These are phyloP conservation scores for Pseudanteris insignis DNA, from an alignment of 2,888 invertebrate genomes.

Conservation along the genomic window DNA sequence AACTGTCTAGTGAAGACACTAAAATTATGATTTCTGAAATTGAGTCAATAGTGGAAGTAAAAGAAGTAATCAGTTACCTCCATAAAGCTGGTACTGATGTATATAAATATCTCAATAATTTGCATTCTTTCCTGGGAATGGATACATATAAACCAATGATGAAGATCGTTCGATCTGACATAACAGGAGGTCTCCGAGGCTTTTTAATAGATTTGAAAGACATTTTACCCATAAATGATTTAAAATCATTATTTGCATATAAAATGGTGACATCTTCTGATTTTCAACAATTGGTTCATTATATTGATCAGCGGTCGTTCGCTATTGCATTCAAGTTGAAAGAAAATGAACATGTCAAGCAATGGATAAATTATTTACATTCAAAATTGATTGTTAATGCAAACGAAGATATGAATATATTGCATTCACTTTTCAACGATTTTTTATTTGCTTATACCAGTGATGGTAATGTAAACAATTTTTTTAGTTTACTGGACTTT, in stretches of 20 bases:
- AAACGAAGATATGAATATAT: no score
- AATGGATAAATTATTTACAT: constrained; percentile 36
- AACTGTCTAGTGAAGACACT: constrained; percentile 50
- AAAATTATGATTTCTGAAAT: constrained; percentile 47
- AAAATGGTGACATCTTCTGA: constrained; percentile 53
- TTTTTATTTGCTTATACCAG: no score
- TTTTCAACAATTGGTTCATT: constrained; percentile 50
- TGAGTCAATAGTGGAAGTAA: constrained; percentile 51
- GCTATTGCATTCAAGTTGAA: constrained; percentile 43
- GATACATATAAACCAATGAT: constrained; percentile 2
- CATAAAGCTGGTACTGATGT: constrained; percentile 42
- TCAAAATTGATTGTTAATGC: no score
- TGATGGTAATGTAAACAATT: no score
- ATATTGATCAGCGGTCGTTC: constrained; percentile 49
- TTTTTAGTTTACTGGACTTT: no score
- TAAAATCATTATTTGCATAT: constrained; percentile 49
- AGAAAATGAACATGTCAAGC: constrained; percentile 14
- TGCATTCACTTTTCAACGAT: no score
- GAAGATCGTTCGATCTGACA: background rate
- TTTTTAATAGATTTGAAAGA: constrained; percentile 16
- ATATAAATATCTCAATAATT: constrained; percentile 36
- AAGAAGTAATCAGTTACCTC: constrained; percentile 17
- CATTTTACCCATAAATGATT: constrained; percentile 8
- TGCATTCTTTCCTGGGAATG: constrained; percentile 6
- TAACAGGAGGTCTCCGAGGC: constrained; percentile 8